Percentiles rank a stretch among this genome's conserved stretches.
Conservation (phyloP, 2,797 vertebrate genomes). For the Anguilla megastoma region DNA sequence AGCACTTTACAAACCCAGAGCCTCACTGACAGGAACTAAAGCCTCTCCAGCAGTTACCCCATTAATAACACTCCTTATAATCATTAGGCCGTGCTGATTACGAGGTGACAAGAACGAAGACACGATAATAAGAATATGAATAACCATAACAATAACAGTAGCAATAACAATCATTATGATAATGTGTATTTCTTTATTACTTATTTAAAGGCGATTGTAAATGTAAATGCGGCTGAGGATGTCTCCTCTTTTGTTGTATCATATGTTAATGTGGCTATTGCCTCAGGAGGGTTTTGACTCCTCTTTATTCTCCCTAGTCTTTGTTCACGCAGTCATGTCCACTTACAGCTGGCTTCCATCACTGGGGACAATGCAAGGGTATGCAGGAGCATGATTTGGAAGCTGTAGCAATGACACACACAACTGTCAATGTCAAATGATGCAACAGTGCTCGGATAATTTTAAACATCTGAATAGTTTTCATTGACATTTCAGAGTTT, state of each 20-base stretch:
- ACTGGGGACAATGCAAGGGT: neutral
- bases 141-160: slow-evolving; percentile 33
- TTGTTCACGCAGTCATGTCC: neutral
- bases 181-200: slow-evolving; percentile 25
- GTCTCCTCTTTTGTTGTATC: neutral
- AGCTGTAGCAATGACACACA: neutral
- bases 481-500: neutral
- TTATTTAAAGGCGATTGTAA: slow-evolving; percentile 23
- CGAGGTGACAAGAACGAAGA: neutral
- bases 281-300: neutral
- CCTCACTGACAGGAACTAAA: slow-evolving; percentile 49
- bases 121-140: neutral
- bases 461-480: neutral
- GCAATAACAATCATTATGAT: slow-evolving; percentile 17
- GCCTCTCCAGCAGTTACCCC: slow-evolving; percentile 40
- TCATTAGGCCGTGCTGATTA: neutral
- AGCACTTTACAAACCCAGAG: slow-evolving; percentile 60
- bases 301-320: neutral
- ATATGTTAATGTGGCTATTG: neutral
- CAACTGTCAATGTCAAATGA: neutral
- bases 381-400: neutral
- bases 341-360: neutral
- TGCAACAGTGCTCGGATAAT: neutral
- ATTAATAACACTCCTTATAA: neutral
- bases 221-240: neutral